A percentile compares a stretch with the other conserved stretches of the same genome.
phyloP scores from a whole-genome alignment of 2,888 invertebrate species.

The Thyatira batis region DNA sequence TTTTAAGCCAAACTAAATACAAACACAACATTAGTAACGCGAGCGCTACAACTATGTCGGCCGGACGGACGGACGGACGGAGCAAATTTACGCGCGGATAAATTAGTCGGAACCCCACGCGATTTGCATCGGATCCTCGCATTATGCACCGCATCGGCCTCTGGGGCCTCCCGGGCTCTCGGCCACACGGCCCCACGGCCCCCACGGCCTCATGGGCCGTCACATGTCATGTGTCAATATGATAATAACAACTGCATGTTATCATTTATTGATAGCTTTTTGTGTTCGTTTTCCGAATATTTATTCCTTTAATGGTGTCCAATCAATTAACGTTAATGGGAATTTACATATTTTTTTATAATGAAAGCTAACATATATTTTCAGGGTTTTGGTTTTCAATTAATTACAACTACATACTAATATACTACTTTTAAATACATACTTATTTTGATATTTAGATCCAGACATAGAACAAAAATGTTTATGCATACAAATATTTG shows the following conservation, averaged over 20 bases:
- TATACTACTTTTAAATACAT: no score
- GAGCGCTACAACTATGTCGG: slow-evolving; percentile 17
- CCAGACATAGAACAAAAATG: no score
- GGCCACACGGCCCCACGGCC: neutral
- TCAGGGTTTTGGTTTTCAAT: no score
- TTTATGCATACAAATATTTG: no score
- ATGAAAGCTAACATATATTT: no score
- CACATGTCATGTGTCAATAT: neutral
- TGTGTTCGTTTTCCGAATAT: neutral
- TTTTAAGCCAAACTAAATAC: no score
- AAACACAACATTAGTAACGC: slow-evolving; percentile 16
- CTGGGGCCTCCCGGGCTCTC: neutral
- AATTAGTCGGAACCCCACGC: slow-evolving; percentile 52
- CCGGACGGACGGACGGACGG: slow-evolving; percentile 16
- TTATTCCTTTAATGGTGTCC: neutral
- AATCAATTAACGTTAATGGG: neutral
- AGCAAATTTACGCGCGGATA: slow-evolving; percentile 54
- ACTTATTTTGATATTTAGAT: no score
- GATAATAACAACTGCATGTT: neutral
- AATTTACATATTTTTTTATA: no score
- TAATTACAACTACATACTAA: no score
- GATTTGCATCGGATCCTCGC: slow-evolving; percentile 63
- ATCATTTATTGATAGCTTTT: neutral
- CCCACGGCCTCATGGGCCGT: neutral
- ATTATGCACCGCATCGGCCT: slow-evolving; percentile 24